Base-by-base conservation (phyloP, 1,140 invertebrate species). In the Thaumetopoea pityocampa region DNA sequence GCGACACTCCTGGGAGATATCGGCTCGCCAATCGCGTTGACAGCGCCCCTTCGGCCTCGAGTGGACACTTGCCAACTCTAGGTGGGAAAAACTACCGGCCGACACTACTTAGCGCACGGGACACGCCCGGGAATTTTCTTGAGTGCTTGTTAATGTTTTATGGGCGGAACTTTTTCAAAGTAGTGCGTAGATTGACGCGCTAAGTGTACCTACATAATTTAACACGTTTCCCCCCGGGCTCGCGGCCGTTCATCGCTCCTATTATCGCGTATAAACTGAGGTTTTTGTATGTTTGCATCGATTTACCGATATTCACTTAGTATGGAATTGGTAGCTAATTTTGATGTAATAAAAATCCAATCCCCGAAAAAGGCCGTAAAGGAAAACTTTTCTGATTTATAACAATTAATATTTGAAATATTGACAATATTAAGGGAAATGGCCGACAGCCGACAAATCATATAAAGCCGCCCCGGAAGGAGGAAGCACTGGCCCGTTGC, bases 141-240 rank as follows among this genome's bases (percentile, higher is more conserved):
- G 80, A 84, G 77, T 84, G 77, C 77, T 78, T 74, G 77, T 84
- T 84, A 84, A 84, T 84, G 80, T 84, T 84, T 84, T 76, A 84
- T 84, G 74, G 77, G 74, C 67, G 74, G 67, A 77, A 81, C 71
- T 81, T 84, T 80, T 84, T 74, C 67, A 63, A 68, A 68, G 66
- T 72, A 72, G 69, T 69, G 66, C 54, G 59, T 67, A 51, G 73
- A 83, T 73, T 79, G 76, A 83, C 79, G 68, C 62, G 67, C 61
- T 84, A 84, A 81, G 77, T 84, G 73, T 65, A 72, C 63, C 58
- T 84, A 71, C 57, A 81, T 84, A 84, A 79, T 84, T 84, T 67
- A 81, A 81, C 70, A 71, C 64, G 60, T 62, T 72, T 71, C 64
- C 53, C 58, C 51, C 48, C 44, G 46, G 44, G 50, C 27, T 51